Evolutionary conservation across 1,140 invertebrate genomes (phyloP), one percentile per base, ranked within the genome.

Genomic region (Papilio dardanus): DNA sequence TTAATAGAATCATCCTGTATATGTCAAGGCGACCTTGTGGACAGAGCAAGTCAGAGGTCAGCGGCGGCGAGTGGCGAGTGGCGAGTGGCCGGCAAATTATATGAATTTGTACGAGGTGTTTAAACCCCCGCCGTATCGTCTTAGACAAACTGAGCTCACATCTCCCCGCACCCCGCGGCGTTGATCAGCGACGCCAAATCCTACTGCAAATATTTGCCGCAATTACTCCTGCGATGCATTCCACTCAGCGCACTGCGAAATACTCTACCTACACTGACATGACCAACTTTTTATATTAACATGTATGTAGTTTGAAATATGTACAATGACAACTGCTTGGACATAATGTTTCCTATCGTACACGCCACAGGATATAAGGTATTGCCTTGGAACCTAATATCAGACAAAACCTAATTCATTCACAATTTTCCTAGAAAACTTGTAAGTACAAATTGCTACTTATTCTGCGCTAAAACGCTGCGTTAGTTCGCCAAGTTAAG

Each of bases 61-160:
- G 77, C 78, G 73, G 68, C 75, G 76, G 81, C 35, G 2, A 78
- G 77, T 76, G 74, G 69, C 75, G 35, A 37, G 35, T 10, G 76
- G 81, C 75, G 83, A 87, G 86, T 84, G 82, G 84, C 81, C 79
- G 79, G 76, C 78, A 71, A 58, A 76, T 74, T 76, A 58, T 75
- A 80, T 71, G 76, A 79, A 76, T 81, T 79, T 81, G 76, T 78
- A 85, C 79, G 88, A 89, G 88, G 88, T 90, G 88, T 89, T 88
- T 86, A 88, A 87, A 86, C 84, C 85, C 77, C 69, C 66, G 77
- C 77, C 82, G n/a, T n/a, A n/a, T n/a, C n/a, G 76, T 83, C 86
- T 87, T 87, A 86, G 83, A 80, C 83, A 85, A 83, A 84, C 82
- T 81, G 80, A 82, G 67, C 76, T 68, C 35, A 74, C 37, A 73